These are phyloP conservation scores for Andrena bucephala DNA, from an alignment of 2,888 invertebrate genomes.

Conservation along the genomic window DNA sequence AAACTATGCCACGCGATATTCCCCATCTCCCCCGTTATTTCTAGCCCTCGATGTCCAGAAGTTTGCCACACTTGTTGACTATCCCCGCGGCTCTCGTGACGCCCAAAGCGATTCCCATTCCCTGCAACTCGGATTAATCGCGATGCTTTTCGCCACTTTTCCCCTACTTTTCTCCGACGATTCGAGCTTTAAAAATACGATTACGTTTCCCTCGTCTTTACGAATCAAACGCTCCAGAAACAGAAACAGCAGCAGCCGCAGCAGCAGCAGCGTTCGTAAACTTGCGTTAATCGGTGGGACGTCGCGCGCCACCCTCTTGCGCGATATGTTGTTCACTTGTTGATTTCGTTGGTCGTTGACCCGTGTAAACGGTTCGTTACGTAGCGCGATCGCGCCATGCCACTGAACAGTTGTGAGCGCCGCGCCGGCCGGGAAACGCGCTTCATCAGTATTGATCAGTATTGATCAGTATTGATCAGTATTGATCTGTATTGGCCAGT, in stretches of 20 bases:
- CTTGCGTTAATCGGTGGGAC: conserved; percentile 1
- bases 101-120: neutral
- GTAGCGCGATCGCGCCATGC: neutral
- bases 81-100: neutral
- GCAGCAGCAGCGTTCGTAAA: conserved; percentile 4
- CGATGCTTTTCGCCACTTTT: neutral
- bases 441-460: neutral
- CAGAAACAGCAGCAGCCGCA: neutral
- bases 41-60: conserved; percentile 19
- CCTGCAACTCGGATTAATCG: neutral
- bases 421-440: neutral
- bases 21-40: conserved; percentile 38
- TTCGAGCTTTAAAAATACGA: neutral
- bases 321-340: conserved; percentile 31
- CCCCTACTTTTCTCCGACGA: neutral
- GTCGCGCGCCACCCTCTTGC: neutral
- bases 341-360: conserved; percentile 29
- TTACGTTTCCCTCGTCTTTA: conserved; percentile 12
- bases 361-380: conserved; percentile 24
- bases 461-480: too few species aligned
- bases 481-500: too few species aligned
- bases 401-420: neutral
- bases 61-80: conserved; percentile 32
- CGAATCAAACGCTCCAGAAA: neutral
- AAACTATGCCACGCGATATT: conserved; percentile 42